Conservation (phyloP, 2,888 invertebrate genomes). For the Hetaerina titia region DNA sequence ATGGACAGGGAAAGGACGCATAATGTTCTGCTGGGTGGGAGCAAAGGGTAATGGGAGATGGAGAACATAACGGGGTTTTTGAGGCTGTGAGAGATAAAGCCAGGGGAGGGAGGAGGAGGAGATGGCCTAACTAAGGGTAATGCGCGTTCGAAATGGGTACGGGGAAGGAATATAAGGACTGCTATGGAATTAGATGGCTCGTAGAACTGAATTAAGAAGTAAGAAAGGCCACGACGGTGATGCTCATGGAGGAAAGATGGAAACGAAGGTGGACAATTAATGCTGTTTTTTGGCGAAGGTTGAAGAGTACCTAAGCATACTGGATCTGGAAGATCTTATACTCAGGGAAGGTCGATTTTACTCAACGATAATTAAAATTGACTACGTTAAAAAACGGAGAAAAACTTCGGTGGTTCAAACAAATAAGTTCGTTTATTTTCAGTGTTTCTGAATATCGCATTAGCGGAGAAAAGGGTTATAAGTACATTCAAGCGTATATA, state of each 20-base stretch:
- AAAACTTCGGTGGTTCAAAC: not conserved
- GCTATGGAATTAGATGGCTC: not conserved
- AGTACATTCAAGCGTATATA: no score
- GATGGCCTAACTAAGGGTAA: not conserved
- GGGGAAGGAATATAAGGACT: not conserved
- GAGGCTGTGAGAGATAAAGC: not conserved
- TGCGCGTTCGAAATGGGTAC: not conserved
- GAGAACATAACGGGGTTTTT: not conserved
- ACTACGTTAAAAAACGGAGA: not conserved
- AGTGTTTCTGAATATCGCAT: no score
- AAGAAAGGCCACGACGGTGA: not conserved
- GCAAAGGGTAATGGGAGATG: constrained; percentile 17
- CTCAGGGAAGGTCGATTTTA: not conserved
- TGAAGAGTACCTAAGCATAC: not conserved
- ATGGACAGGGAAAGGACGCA: constrained; percentile 22
- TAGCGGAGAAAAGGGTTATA: no score
- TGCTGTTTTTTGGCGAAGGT: not conserved
- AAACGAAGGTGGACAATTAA: not conserved
- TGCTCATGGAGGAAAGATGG: not conserved
- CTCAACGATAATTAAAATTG: not conserved
- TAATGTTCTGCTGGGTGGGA: not conserved
- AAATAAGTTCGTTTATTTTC: not conserved
- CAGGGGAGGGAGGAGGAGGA: not conserved
- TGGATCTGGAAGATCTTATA: not conserved
- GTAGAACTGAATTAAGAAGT: constrained; percentile 12